Percentiles rank a stretch among this genome's conserved stretches.
These are phyloP conservation scores for Ligdia adustata DNA, from an alignment of 2,888 invertebrate genomes.

Conservation along the genomic window DNA sequence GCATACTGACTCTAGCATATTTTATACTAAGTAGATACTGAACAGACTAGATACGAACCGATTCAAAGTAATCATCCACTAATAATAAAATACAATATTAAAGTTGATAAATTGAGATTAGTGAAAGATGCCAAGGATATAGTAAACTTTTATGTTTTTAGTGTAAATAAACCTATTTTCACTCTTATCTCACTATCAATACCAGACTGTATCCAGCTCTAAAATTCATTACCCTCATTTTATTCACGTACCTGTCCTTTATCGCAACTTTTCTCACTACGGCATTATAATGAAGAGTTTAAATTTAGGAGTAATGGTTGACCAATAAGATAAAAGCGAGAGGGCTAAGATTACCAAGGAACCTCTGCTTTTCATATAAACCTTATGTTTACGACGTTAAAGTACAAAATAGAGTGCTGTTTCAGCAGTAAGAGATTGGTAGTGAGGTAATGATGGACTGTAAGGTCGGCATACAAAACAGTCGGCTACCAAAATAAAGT, in stretches of 20 bases:
- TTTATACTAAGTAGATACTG: too few species aligned
- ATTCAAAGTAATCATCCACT: too few species aligned
- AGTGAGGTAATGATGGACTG: conserved; percentile 75
- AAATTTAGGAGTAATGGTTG: conserved; percentile 83
- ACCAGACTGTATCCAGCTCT: conserved; percentile 43
- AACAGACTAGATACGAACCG: too few species aligned
- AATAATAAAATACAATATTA: too few species aligned
- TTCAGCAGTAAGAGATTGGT: conserved; percentile 47
- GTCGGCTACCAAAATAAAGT: conserved; percentile 84
- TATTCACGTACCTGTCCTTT: conserved; percentile 70
- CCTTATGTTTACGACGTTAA: conserved; percentile 44
- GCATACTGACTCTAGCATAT: too few species aligned
- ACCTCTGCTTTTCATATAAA: conserved; percentile 16
- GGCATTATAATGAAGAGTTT: conserved; percentile 82
- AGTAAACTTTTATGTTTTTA: too few species aligned
- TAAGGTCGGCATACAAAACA: conserved; percentile 82
- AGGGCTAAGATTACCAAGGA: conserved; percentile 62
- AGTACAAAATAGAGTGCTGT: conserved; percentile 40
- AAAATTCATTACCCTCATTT: conserved; percentile 79
- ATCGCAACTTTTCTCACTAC: conserved; percentile 80
- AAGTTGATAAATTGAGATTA: too few species aligned
- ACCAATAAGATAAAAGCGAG: conserved; percentile 83
- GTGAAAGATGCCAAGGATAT: too few species aligned
- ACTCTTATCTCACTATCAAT: neutral
- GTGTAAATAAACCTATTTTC: neutral